Conservation (phyloP, 2,113 vertebrate genomes). For the Synchiropus splendidus region DNA sequence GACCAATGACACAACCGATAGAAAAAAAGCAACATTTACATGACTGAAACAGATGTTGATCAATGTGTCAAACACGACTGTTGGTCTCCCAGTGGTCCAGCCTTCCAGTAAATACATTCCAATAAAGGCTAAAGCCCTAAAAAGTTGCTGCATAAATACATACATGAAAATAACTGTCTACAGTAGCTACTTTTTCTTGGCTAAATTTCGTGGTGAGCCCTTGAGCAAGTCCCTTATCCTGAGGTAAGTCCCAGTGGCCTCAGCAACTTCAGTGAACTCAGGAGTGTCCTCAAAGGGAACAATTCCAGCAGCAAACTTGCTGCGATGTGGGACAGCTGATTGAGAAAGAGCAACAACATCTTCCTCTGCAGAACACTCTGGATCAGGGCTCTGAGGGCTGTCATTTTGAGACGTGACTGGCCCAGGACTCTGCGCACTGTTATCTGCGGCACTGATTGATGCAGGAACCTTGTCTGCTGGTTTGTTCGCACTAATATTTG, state of each 20-base stretch:
- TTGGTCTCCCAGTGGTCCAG: no score
- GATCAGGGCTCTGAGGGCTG: constrained; percentile 1
- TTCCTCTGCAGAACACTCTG: not conserved
- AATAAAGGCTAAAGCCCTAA: not conserved
- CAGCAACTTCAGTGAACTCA: constrained; percentile 89
- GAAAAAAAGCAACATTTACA: no score
- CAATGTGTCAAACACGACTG: no score
- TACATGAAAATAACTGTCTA: constrained; percentile 3
- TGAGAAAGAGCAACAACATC: no score
- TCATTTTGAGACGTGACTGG: not conserved
- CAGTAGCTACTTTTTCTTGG: constrained; percentile 68
- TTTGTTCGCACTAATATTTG: constrained; percentile 2
- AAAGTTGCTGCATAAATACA: constrained; percentile 3
- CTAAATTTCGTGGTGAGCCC: constrained; percentile 84
- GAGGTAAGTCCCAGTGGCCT: constrained; percentile 87
- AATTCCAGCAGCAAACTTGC: constrained; percentile 87
- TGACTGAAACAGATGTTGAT: no score
- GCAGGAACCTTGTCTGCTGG: not conserved
- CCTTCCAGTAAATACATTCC: no score
- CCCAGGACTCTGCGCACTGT: constrained; percentile 19
- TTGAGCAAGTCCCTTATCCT: constrained; percentile 83
- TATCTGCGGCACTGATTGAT: not conserved
- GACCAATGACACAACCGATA: no score
- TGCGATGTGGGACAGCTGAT: constrained; percentile 78
- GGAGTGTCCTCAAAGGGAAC: constrained; percentile 93